Evolutionary conservation across 2,888 invertebrate genomes (phyloP), one percentile per base, ranked within the genome.

Genomic region (Lithophane semibrunnea): DNA sequence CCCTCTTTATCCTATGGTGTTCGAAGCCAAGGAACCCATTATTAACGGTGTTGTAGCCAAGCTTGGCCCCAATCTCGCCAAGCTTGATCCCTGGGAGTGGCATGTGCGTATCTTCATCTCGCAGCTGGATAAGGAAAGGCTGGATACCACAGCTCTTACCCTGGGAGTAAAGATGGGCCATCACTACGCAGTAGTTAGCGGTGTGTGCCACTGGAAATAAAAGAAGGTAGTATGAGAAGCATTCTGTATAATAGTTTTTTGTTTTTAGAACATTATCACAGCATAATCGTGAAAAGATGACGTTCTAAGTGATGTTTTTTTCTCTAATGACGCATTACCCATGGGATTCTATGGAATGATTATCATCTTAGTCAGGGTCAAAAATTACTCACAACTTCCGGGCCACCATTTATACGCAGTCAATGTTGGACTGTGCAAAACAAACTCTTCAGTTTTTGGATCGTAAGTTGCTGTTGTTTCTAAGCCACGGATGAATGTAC

Each of bases 351-450:
- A 44, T 10, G n/a, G 29, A 54, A 56, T 7, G 18, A n/a, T 7
- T 44, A 44, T 37, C 18, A 44, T 47, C 18, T 16, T n/a, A 47
- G 2, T 18, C 8, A 49, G 7, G 16, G 9, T 63, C 9, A 12
- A 67, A 16, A 24, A 47, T n/a, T 29, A 73, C 98, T 97, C 96
- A 99, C 99, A 97, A 89, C 98, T 98, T 52, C 99, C 99, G 24
- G 99, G 99, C 99, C 99, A 99, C 99, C 99, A 99, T 96, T 99
- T 99, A 92, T 98, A 98, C 0, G 99, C 97, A 0, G 98, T 98
- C 10, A 99, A 93, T 0, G 98, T 98, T 0, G 99, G 99, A 77
- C 98, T 98, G 91, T 99, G 97, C 18, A 99, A 93, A 37, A 99
- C 94, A 93, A 99, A 99, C 93, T 99, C 98, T 94, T 99, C 97